Evolutionary conservation across 2,797 vertebrate genomes (phyloP).

Genomic region (Hypotaenidia philippensis): DNA sequence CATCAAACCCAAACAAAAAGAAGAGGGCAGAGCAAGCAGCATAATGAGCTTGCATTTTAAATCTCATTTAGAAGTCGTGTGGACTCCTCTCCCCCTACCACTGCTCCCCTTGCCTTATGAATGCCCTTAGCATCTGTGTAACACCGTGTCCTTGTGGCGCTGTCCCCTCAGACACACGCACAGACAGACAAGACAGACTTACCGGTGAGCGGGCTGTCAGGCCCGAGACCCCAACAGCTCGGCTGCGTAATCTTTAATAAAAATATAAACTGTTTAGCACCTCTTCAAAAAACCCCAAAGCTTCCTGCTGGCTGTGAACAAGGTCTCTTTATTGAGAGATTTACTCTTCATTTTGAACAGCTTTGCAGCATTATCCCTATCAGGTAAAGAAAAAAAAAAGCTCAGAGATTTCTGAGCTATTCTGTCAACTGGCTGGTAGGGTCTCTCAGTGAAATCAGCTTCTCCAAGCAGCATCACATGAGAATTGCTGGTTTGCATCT

Average conservation of each 20-base stretch:
- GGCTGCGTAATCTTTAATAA: not conserved
- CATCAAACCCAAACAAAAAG: not conserved
- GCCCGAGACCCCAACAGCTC: not conserved
- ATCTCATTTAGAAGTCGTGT: not conserved
- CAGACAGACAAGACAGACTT: not conserved
- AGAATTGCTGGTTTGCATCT: not conserved
- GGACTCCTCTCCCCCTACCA: not conserved
- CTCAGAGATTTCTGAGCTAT: constrained; percentile 29
- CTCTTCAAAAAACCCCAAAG: not conserved
- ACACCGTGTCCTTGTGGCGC: not conserved
- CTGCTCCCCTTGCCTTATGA: not conserved
- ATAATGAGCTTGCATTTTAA: not conserved
- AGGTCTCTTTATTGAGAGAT: constrained; percentile 72
- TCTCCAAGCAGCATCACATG: not conserved
- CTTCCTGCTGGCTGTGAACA: constrained; percentile 51
- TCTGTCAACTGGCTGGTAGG: constrained; percentile 30
- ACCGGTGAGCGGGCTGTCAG: not conserved
- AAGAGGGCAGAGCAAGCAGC: not conserved
- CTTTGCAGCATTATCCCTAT: constrained; percentile 54
- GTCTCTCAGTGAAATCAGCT: not conserved
- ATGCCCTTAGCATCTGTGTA: not conserved
- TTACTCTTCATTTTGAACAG: constrained; percentile 79
- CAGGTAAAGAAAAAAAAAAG: not conserved
- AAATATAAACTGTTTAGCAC: not conserved
- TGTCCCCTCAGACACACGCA: accelerated